Base-by-base conservation (phyloP, 2,113 vertebrate genomes). In the Sander vitreus region DNA sequence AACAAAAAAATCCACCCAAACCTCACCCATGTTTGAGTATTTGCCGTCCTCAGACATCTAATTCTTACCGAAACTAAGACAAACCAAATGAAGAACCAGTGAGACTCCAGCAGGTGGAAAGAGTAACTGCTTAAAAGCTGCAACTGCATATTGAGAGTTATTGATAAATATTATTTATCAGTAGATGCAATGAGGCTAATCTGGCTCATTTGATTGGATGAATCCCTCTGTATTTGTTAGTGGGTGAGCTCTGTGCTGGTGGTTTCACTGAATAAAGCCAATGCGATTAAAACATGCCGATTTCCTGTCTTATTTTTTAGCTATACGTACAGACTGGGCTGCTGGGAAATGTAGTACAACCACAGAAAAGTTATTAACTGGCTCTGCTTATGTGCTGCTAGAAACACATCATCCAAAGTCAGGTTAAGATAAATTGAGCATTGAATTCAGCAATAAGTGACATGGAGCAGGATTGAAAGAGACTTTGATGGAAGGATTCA, bases 241-340 rank as follows among this genome's bases (percentile, higher is more conserved):
- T 33, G 50, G 54, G 53, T 5, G 63, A 58, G 54, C 23, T 47
- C 36, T n/a, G 64, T n/a, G 60, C 30, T 33, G 66, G 23, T 58
- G 39, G 59, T 76, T 92, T 93, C 87, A 94, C 89, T 88, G 85
- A 95, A 94, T 95, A 94, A 95, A 95, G 74, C 54, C 71, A 83
- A 92, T 63, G 10, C 86, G 51, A 86, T 69, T 78, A 59, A 88
- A 92, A 60, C 53, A 12, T 2, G 0, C 1, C 1, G 23, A 10
- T 7, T 30, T n/a, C 68, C 12, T 39, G 18, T 5, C 11, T 66
- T 48, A 0, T 2, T 27, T 72, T n/a, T 6, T 14, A 19, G 59
- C 36, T 18, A 33, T 9, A 25, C 6, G 0, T 25, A 9, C 30
- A 21, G 4, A 30, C 3, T 0, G n/a, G 9, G 39, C 25, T 58